Percentiles rank a stretch among this genome's conserved stretches.
Evolutionary conservation across 2,113 vertebrate genomes (phyloP).

Genomic region (Mesocricetus auratus): DNA sequence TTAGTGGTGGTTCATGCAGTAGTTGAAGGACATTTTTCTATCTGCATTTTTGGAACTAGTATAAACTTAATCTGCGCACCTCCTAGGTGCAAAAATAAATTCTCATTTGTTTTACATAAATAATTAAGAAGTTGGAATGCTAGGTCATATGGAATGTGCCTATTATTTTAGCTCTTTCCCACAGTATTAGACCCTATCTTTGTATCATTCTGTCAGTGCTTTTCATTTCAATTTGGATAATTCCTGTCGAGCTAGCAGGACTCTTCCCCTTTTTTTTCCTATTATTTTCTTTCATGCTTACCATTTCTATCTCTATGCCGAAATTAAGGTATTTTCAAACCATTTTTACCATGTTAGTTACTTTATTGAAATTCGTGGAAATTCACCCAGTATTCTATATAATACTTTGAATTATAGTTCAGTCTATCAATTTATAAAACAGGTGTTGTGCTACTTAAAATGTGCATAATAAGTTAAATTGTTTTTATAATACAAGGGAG

Average conservation of each 20-base stretch:
- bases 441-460: neutral
- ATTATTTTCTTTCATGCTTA: neutral
- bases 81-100: neutral
- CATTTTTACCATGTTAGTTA: neutral
- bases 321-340: neutral
- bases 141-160: neutral
- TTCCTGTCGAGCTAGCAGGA: neutral
- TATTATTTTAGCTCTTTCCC: neutral
- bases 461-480: neutral
- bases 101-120: neutral
- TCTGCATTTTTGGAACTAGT: neutral
- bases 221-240: neutral
- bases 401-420: neutral
- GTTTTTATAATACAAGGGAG: neutral
- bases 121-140: neutral
- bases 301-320: neutral
- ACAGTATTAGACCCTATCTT: neutral
- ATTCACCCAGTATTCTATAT: neutral
- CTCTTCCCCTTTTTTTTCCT: neutral
- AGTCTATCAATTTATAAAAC: neutral
- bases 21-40: neutral
- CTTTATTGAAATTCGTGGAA: neutral
- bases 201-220: neutral
- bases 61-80: neutral
- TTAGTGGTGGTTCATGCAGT: neutral